Evolutionary conservation across 2,797 vertebrate species (phyloP).

Genomic region (Yasuhikotakia modesta): DNA sequence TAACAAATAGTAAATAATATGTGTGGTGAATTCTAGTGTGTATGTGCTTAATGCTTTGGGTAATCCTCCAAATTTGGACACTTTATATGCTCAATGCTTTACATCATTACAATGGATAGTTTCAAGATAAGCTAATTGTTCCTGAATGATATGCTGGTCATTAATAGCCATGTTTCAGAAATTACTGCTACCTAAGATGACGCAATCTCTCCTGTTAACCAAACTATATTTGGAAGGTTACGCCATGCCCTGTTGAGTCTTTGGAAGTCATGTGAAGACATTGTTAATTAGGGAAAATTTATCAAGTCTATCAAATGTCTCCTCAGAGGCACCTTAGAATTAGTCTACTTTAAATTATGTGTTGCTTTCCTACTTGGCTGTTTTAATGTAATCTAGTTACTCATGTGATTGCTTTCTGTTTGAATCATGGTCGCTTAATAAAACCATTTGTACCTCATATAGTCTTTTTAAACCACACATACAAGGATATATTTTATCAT

Average conservation of each 20-base stretch:
- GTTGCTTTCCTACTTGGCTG: not conserved
- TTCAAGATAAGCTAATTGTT: not conserved
- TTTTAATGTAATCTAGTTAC: constrained; percentile 7
- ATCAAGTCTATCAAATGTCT: constrained; percentile 3
- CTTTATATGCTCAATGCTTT: constrained; percentile 1
- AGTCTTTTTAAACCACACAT: not conserved
- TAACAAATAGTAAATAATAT: not conserved
- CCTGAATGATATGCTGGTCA: not conserved
- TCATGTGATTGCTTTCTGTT: not conserved
- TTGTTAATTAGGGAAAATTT: constrained; percentile 22
- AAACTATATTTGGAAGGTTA: constrained; percentile 20
- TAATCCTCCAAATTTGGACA: not conserved
- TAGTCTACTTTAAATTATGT: not conserved
- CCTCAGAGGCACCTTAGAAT: constrained; percentile 14
- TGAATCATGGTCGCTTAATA: not conserved
- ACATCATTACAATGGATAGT: constrained; percentile 14
- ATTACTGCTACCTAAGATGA: constrained; percentile 19
- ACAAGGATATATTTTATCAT: not conserved
- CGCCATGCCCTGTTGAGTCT: constrained; percentile 13
- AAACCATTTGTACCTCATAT: not conserved
- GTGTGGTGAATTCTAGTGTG: not conserved
- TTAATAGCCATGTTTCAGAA: constrained; percentile 18
- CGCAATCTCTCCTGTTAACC: constrained; percentile 15
- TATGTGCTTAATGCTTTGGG: not conserved
- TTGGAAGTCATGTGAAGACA: constrained; percentile 27